A percentile compares a stretch with the other conserved stretches of the same genome.
Conservation (phyloP, 1,140 invertebrate species). For the Lepidurus apus region DNA sequence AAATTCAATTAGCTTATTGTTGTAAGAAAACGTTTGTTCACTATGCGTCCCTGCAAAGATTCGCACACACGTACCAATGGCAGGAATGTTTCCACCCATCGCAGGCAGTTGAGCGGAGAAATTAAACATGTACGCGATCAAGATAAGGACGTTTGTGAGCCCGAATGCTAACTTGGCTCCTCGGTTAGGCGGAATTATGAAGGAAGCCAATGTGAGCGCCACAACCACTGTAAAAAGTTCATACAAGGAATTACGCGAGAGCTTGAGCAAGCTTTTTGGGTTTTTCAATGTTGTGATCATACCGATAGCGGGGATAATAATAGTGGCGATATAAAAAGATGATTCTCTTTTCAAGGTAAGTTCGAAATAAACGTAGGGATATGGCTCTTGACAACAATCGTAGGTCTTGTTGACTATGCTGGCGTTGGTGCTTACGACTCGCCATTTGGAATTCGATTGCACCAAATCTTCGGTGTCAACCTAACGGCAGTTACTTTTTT, state of each 20-base stretch:
- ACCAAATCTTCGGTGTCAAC: not conserved
- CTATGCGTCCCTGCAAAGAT: no score
- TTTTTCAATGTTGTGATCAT: constrained; percentile 37
- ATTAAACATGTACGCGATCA: constrained; percentile 57
- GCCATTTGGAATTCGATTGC: constrained; percentile 23
- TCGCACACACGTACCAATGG: constrained; percentile 52
- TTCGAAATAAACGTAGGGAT: constrained; percentile 51
- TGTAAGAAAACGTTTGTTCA: not conserved
- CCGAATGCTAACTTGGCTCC: constrained; percentile 60
- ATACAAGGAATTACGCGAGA: constrained; percentile 12
- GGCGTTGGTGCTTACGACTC: not conserved
- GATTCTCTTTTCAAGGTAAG: constrained; percentile 53
- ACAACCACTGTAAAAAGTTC: constrained; percentile 51
- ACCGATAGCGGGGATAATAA: constrained; percentile 58
- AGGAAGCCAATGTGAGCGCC: constrained; percentile 54
- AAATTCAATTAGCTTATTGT: constrained; percentile 10
- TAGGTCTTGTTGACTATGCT: constrained; percentile 42
- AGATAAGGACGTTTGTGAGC: constrained; percentile 53
- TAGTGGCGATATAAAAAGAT: constrained; percentile 55
- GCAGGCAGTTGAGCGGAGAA: constrained; percentile 57
- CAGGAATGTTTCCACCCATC: constrained; percentile 55
- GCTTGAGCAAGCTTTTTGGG: not conserved
- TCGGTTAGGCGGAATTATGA: constrained; percentile 60
- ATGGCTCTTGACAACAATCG: constrained; percentile 52
- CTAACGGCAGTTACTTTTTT: not conserved